Base-by-base conservation (phyloP, 2,888 invertebrate species). In the Agonum fuliginosum region DNA sequence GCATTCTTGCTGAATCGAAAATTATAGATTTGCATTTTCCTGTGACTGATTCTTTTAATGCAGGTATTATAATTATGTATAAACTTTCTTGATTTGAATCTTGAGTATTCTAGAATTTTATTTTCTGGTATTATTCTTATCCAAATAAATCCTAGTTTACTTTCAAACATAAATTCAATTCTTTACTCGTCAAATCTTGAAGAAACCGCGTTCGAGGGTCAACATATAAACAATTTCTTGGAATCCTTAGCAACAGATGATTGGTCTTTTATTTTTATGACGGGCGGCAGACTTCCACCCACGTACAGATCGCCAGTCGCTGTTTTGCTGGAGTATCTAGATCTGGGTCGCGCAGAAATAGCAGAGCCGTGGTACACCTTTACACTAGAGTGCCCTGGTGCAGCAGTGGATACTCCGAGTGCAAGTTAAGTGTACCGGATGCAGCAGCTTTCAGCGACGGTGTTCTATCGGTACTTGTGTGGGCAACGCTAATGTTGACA, bases 311-410 rank as follows among this genome's bases (percentile, higher is more conserved):
- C 22, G 67, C 8, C 67, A 20, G 67, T 22, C 22, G 67, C 67
- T 19, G 67, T 67, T 67, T 67, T 67, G 22, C 58, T 67, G 67
- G 41, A 71, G 71, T 17, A 71, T 51, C 30, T 30, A 71, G 71
- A 71, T 30, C 71, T 71, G 51, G 71, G 71, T 71, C 71, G 71
- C 30, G 51, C 71, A 71, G 71, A 71, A 71, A 71, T 71, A 71
- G 71, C 67, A 67, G 22, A 67, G 37, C 41, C 41, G 19, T 67
- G 41, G 14, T 65, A 67, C 22, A 67, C 67, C 67, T 67, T 67
- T 37, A 41, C 37, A 67, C 8, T 34, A 34, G 30, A 41, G 67
- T 62, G 30, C 30, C 0, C 58, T 30, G 58, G 12, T 62, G 27
- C 27, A 54, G 54, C 24, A 24, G 27, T 27, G 4, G 27, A 27